phyloP scores from a whole-genome alignment of 2,797 vertebrate species.

The Melanotaenia nigrans region DNA sequence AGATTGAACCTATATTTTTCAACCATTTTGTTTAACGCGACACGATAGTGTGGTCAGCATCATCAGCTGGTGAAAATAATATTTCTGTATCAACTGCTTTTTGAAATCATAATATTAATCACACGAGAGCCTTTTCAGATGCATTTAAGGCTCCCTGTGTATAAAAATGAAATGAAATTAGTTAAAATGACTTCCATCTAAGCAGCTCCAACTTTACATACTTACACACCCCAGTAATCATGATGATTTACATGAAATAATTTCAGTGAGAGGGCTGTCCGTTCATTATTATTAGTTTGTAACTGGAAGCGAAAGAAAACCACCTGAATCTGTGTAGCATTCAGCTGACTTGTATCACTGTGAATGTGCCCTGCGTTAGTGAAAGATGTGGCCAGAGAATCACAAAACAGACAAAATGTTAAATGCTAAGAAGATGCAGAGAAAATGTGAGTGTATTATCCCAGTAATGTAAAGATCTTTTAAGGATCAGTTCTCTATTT shows the following conservation, averaged over 20 bases:
- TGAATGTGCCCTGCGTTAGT: not conserved
- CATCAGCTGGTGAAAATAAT: not conserved
- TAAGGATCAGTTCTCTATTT: not conserved
- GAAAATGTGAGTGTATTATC: not conserved
- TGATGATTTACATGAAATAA: not conserved
- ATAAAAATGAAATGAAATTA: not conserved
- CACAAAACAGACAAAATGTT: slow-evolving; percentile 14
- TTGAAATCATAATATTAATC: not conserved
- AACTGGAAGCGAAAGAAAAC: not conserved
- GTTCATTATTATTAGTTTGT: not conserved
- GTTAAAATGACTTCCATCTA: not conserved
- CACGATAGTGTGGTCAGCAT: not conserved
- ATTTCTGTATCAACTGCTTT: not conserved
- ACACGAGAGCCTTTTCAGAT: not conserved
- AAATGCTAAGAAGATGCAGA: slow-evolving; percentile 8
- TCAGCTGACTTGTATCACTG: not conserved
- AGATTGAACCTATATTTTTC: not conserved
- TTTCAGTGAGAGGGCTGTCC: not conserved
- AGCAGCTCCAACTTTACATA: not conserved
- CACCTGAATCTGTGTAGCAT: not conserved
- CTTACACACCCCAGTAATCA: not conserved
- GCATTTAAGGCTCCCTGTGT: not conserved
- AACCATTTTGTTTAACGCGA: not conserved
- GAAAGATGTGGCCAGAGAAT: slow-evolving; percentile 3
- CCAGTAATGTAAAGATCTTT: too few relatives aligned